These are phyloP conservation scores for Rhabdomys dilectus DNA, from an alignment of 2,113 vertebrate species.

Conservation along the genomic window DNA sequence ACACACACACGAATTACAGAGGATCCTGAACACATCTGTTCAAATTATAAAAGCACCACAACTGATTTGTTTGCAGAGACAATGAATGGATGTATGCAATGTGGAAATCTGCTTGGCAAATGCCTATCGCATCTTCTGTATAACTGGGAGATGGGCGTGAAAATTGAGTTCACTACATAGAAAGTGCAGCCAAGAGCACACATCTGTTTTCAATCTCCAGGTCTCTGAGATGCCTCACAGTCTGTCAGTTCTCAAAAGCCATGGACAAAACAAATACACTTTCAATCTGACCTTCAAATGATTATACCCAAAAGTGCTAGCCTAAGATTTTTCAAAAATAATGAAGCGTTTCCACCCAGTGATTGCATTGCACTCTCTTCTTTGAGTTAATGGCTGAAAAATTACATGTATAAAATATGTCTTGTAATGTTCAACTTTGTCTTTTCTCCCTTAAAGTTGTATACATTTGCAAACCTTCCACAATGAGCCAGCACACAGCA, in stretches of 20 bases:
- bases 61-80: constrained; percentile 55
- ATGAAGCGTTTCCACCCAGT: constrained; percentile 49
- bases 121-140: neutral
- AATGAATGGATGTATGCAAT: neutral
- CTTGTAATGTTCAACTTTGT: constrained; percentile 28
- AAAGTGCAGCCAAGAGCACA: neutral
- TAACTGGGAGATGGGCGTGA: neutral
- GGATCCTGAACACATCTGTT: neutral
- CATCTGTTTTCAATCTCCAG: neutral
- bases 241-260: neutral
- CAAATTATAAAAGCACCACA: constrained; percentile 32
- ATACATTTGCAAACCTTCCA: neutral
- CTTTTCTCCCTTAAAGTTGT: constrained; percentile 60
- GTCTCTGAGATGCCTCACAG: neutral
- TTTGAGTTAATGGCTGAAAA: constrained; percentile 47
- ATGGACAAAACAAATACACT: constrained; percentile 15
- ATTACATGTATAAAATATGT: neutral
- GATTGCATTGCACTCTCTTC: neutral
- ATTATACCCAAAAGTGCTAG: constrained; percentile 47
- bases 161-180: neutral
- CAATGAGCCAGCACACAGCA: neutral
- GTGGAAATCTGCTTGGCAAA: constrained; percentile 26
- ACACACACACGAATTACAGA: neutral
- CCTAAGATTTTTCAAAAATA: constrained; percentile 59
- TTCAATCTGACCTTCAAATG: constrained; percentile 61